Base-by-base conservation (phyloP, 2,888 invertebrate genomes). In the Drosophila paramelanica region DNA sequence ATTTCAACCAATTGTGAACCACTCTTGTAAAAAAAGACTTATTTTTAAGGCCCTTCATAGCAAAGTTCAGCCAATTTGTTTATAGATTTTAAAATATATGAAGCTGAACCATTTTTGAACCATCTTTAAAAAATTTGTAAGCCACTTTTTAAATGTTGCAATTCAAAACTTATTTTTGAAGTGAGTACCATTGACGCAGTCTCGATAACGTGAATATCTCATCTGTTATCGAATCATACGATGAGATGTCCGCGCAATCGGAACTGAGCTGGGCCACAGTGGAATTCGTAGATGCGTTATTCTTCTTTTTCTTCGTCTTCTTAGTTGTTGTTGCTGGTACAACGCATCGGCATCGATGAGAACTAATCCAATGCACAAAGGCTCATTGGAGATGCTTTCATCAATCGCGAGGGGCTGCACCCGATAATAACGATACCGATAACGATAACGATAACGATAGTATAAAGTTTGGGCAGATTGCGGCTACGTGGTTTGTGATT, bases 151-250 rank as follows among this genome's bases (percentile, higher is more conserved):
- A 1, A 4, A 23, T 4, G 23, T 23, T 23, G 23, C 23, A 23
- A 47, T 6, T 31, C 1, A 2, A 17, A 6, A 5, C 25, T 5
- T 1, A 14, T 10, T 46, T 1, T 33, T 13, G 67, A n/a, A 36
- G 56, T 5, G 4, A n/a, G 4, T 42, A 53, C 41, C 71, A 5
- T 27, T 20, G 8, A 8, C 20, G 45, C 56, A 58, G 50, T 64
- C 65, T 73, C 78, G 70, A 78, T 58, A 66, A 76, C 78, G 78
- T 70, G 76, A 76, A 79, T 79, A 79, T 79, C 79, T 80, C 78
- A 80, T 59, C 65, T 47, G 23, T 46, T 80, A 69, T 72, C 53
- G 5, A 14, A 14, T n/a, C 8, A 7, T 3, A 69, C 65, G 65
- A 70, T 73, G 62, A 53, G 78, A 80, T 52, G 47, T 61, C 62